Percentiles rank a stretch among this genome's conserved stretches.
Evolutionary conservation across 2,888 invertebrate species (phyloP).

Genomic region (Peribatodes rhomboidaria): DNA sequence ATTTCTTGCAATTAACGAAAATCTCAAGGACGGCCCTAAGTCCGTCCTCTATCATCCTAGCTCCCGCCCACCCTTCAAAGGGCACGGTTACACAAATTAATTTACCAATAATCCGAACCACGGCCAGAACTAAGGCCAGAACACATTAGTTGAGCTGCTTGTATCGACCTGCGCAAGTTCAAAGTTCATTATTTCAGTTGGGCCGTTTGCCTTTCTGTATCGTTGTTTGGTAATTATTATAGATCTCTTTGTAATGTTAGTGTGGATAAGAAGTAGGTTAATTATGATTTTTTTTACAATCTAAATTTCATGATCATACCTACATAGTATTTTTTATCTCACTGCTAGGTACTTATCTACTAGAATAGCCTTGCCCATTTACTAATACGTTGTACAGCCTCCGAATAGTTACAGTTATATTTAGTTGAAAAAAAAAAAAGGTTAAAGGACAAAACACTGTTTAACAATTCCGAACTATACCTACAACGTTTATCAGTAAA

Average conservation of each 20-base stretch:
- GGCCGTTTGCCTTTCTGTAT: slow-evolving; percentile 7
- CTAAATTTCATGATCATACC: too few relatives aligned
- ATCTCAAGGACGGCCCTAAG: slow-evolving; percentile 13
- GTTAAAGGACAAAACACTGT: too few relatives aligned
- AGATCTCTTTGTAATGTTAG: neutral
- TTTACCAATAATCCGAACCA: slow-evolving; percentile 43
- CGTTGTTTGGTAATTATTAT: slow-evolving; percentile 7
- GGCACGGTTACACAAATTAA: slow-evolving; percentile 43
- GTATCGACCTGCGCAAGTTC: slow-evolving; percentile 37
- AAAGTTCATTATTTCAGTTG: slow-evolving; percentile 40
- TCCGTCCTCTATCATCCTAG: slow-evolving; percentile 13
- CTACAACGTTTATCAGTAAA: too few relatives aligned
- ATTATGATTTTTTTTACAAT: too few relatives aligned
- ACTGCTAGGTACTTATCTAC: too few relatives aligned
- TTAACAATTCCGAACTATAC: too few relatives aligned
- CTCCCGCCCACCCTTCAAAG: slow-evolving; percentile 24
- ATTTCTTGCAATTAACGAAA: slow-evolving; percentile 5
- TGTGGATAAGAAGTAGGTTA: neutral
- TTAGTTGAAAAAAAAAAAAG: too few relatives aligned
- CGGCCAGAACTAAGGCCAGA: slow-evolving; percentile 34
- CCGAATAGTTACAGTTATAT: too few relatives aligned
- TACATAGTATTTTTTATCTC: too few relatives aligned
- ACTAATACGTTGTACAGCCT: too few relatives aligned
- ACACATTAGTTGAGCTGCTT: slow-evolving; percentile 32
- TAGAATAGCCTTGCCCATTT: too few relatives aligned